A percentile compares a stretch with the other conserved stretches of the same genome.
These are phyloP conservation scores for Lacerta viridis DNA, from an alignment of 2,797 vertebrate species.

Conservation along the genomic window DNA sequence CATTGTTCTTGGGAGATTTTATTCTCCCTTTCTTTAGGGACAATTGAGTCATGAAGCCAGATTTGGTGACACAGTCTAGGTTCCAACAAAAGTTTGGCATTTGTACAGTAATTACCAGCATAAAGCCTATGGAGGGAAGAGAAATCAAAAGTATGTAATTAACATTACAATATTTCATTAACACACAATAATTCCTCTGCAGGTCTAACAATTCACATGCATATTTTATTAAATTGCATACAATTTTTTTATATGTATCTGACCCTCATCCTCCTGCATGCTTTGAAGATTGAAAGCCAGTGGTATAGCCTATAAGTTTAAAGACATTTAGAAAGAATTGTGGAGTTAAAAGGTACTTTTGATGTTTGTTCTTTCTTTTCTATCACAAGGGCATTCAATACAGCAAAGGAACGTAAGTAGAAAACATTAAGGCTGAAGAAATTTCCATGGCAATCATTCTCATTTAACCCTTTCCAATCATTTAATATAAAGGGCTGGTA, in stretches of 20 bases:
- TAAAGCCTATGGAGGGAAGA: slow-evolving; percentile 48
- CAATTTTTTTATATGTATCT: slow-evolving; percentile 80
- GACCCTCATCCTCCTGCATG: slow-evolving; percentile 79
- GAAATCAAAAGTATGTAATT: slow-evolving; percentile 76
- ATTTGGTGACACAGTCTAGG: slow-evolving; percentile 23
- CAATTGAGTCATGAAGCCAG: slow-evolving; percentile 28
- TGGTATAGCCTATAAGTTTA: slow-evolving; percentile 86
- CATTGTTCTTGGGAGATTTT: not conserved
- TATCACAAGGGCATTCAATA: slow-evolving; percentile 82
- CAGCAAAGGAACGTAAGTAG: slow-evolving; percentile 71
- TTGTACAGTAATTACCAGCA: slow-evolving; percentile 28
- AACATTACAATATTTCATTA: slow-evolving; percentile 80
- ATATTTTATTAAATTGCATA: slow-evolving; percentile 84
- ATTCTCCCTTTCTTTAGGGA: not conserved
- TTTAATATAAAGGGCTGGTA: slow-evolving; percentile 48
- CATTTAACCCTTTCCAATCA: slow-evolving; percentile 80
- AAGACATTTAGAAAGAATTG: slow-evolving; percentile 87
- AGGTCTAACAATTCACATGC: slow-evolving; percentile 81
- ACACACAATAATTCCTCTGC: slow-evolving; percentile 82
- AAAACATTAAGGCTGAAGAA: slow-evolving; percentile 78
- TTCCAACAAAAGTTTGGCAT: slow-evolving; percentile 50
- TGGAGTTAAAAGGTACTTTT: slow-evolving; percentile 87
- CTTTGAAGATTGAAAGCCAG: slow-evolving; percentile 85
- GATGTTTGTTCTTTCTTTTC: slow-evolving; percentile 85
- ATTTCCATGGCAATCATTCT: slow-evolving; percentile 76